Percentiles rank a stretch among this genome's conserved stretches.
Evolutionary conservation across 2,797 vertebrate species (phyloP).

Genomic region (Hydrocynus forskahlii): DNA sequence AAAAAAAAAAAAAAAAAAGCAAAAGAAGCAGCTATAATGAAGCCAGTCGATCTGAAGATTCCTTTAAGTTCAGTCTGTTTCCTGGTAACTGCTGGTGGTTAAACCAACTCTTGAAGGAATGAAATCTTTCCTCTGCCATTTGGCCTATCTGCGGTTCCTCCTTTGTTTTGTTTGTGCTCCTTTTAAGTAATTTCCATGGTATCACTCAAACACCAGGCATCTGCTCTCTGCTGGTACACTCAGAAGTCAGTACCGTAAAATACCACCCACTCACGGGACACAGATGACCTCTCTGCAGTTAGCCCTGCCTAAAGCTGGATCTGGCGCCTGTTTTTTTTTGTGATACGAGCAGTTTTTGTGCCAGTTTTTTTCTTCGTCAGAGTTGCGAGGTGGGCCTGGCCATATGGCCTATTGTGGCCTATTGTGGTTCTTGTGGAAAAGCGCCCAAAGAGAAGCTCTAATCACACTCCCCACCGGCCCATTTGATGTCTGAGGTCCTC

Average conservation of each 20-base stretch:
- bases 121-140: conserved; percentile 13
- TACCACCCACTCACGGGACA: conserved; percentile 21
- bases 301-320: conserved; percentile 27
- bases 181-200: conserved; percentile 36
- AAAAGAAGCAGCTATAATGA: too few species aligned
- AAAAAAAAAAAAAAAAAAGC: too few species aligned
- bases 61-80: neutral
- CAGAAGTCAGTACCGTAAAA: conserved; percentile 13
- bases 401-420: conserved; percentile 38
- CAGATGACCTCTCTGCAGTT: conserved; percentile 32
- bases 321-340: conserved; percentile 20
- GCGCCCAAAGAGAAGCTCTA: conserved; percentile 50
- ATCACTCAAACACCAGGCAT: conserved; percentile 26
- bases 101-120: conserved; percentile 12
- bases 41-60: too few species aligned
- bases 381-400: conserved; percentile 31
- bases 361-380: conserved; percentile 32
- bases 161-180: conserved; percentile 35
- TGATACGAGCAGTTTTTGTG: conserved; percentile 17
- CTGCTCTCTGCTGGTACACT: conserved; percentile 28
- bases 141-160: conserved; percentile 8
- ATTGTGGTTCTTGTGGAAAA: conserved; percentile 62
- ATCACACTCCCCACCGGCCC: conserved; percentile 52
- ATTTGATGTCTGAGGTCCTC: conserved; percentile 63
- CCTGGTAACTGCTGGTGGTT: conserved; percentile 14